A percentile compares a stretch with the other conserved stretches of the same genome.
phyloP scores from a whole-genome alignment of 2,888 invertebrate species.

The Apamea anceps region DNA sequence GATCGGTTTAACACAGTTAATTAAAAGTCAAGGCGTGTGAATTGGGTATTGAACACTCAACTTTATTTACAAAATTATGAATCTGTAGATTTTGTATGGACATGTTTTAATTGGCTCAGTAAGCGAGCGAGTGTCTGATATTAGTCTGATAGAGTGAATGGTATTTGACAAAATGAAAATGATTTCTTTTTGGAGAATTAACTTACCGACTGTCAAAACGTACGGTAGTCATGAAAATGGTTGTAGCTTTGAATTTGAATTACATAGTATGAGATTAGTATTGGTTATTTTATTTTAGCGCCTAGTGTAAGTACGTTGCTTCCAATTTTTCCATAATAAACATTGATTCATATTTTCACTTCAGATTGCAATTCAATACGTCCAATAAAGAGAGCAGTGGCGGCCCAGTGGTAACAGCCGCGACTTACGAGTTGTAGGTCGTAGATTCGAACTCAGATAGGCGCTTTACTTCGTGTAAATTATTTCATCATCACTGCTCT shows the following conservation, averaged over 20 bases:
- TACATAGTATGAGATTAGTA: background rate
- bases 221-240: background rate
- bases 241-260: background rate
- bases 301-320: background rate
- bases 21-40: conserved; percentile 28
- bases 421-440: too few relatives aligned
- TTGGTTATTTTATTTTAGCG: background rate
- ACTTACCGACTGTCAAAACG: background rate
- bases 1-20: conserved; percentile 20
- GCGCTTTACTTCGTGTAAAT: too few relatives aligned
- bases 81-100: background rate
- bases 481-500: too few relatives aligned
- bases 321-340: background rate
- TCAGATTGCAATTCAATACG: background rate
- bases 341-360: background rate
- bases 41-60: background rate
- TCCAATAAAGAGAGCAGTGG: background rate
- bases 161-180: background rate
- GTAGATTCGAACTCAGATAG: too few relatives aligned
- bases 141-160: background rate
- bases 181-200: background rate
- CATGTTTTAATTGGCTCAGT: background rate
- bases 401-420: too few relatives aligned
- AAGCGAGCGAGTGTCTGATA: background rate
- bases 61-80: conserved; percentile 5